phyloP scores from a whole-genome alignment of 2,113 vertebrate genomes.

The Anthoscopus minutus region DNA sequence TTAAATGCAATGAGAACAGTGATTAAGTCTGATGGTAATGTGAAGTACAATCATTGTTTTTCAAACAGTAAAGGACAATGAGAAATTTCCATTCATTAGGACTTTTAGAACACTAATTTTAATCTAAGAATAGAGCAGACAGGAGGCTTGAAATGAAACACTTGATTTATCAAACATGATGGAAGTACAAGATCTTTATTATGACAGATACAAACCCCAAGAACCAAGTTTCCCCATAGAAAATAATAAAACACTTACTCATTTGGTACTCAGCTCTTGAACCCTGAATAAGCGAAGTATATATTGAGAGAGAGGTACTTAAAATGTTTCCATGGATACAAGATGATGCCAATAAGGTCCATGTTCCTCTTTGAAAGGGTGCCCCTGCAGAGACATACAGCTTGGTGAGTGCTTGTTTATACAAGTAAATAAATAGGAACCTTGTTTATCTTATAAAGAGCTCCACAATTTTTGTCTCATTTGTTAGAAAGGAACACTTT shows the following conservation, averaged over 20 bases:
- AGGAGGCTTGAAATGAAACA: slow-evolving; percentile 43
- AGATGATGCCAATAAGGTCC: slow-evolving; percentile 80
- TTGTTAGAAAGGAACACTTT: slow-evolving; percentile 5
- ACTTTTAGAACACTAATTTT: slow-evolving; percentile 54
- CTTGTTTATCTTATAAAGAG: slow-evolving; percentile 76
- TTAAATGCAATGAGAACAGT: neutral
- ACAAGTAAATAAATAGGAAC: slow-evolving; percentile 76
- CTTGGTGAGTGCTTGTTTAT: slow-evolving; percentile 74
- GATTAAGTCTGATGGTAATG: neutral
- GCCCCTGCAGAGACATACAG: slow-evolving; percentile 71
- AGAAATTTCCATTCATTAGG: slow-evolving; percentile 53
- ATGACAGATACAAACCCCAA: slow-evolving; percentile 54
- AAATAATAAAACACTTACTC: slow-evolving; percentile 81
- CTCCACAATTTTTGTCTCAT: slow-evolving; percentile 57
- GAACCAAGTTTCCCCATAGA: slow-evolving; percentile 66
- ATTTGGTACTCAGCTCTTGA: slow-evolving; percentile 74
- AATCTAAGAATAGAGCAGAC: slow-evolving; percentile 34
- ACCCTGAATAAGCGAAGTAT: slow-evolving; percentile 74
- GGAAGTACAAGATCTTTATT: slow-evolving; percentile 65
- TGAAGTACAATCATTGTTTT: neutral
- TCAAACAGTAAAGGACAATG: neutral
- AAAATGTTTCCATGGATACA: slow-evolving; percentile 90
- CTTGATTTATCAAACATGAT: slow-evolving; percentile 62
- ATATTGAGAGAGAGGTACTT: slow-evolving; percentile 79
- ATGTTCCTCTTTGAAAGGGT: slow-evolving; percentile 77